Conservation (phyloP, 2,797 vertebrate species). For the Brachyrhaphis roseni region DNA sequence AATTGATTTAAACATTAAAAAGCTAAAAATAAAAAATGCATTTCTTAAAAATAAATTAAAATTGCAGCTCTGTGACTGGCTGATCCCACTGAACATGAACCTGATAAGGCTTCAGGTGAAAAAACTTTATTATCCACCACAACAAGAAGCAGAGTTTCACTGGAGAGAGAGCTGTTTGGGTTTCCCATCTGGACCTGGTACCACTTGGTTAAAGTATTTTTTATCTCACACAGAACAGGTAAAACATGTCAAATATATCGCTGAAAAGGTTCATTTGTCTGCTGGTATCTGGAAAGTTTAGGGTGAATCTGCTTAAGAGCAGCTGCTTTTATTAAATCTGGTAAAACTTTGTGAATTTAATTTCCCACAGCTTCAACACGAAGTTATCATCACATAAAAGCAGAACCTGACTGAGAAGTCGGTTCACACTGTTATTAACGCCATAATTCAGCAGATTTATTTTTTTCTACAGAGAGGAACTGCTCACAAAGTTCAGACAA, state of each 20-base stretch:
- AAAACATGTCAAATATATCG: not conserved
- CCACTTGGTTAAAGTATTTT: no score
- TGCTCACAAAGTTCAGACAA: not conserved
- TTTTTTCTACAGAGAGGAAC: constrained; percentile 2
- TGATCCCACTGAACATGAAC: no score
- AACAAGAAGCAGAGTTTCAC: no score
- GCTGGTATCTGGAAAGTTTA: not conserved
- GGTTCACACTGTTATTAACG: not conserved
- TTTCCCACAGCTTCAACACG: not conserved
- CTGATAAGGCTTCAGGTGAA: no score
- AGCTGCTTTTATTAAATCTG: not conserved
- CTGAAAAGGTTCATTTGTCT: not conserved
- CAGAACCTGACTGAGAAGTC: not conserved
- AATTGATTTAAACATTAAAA: no score
- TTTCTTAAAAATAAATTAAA: no score
- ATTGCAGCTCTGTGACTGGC: no score
- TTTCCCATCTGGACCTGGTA: no score
- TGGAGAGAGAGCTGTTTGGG: no score
- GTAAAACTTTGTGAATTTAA: not conserved
- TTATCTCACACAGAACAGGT: not conserved
- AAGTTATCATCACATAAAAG: constrained; percentile 5
- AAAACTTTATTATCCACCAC: no score
- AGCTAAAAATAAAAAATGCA: not conserved
- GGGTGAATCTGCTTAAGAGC: not conserved
- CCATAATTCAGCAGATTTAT: constrained; percentile 6